These are phyloP conservation scores for Fulica atra DNA, from an alignment of 2,113 vertebrate genomes.

Conservation along the genomic window DNA sequence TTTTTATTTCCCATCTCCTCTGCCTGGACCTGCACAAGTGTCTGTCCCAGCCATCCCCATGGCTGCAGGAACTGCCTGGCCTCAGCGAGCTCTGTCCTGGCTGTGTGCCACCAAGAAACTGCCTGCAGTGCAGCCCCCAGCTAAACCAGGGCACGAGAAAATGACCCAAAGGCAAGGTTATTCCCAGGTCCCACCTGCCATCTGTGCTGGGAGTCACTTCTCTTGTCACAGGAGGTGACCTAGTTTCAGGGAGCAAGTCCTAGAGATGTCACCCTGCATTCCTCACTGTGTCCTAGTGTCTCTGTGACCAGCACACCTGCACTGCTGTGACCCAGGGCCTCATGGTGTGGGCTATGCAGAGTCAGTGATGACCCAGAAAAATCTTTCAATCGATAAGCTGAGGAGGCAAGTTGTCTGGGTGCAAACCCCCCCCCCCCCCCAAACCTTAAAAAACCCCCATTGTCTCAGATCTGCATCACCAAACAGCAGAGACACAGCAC, in stretches of 20 bases:
- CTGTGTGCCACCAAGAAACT: neutral
- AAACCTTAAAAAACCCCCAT: no score
- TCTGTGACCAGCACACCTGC: constrained; percentile 18
- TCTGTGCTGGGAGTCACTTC: neutral
- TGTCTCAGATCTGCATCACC: neutral
- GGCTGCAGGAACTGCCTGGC: neutral
- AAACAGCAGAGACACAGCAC: neutral
- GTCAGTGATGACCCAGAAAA: constrained; percentile 29
- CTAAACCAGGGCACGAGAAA: neutral
- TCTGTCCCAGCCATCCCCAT: neutral
- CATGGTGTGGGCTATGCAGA: accelerated
- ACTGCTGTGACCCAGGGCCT: neutral
- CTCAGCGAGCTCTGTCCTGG: neutral
- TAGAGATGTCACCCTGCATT: neutral
- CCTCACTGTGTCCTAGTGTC: neutral
- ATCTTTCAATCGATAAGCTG: neutral
- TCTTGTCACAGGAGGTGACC: constrained; percentile 38
- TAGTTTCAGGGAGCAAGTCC: neutral
- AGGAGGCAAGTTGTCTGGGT: neutral
- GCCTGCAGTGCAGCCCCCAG: neutral
- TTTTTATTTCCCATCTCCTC: neutral
- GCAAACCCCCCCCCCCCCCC: neutral
- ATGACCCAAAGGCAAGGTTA: constrained; percentile 9
- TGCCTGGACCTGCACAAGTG: neutral
- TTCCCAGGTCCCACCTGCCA: neutral